Conservation (phyloP, 2,797 vertebrate genomes). For the Gouania willdenowi region DNA sequence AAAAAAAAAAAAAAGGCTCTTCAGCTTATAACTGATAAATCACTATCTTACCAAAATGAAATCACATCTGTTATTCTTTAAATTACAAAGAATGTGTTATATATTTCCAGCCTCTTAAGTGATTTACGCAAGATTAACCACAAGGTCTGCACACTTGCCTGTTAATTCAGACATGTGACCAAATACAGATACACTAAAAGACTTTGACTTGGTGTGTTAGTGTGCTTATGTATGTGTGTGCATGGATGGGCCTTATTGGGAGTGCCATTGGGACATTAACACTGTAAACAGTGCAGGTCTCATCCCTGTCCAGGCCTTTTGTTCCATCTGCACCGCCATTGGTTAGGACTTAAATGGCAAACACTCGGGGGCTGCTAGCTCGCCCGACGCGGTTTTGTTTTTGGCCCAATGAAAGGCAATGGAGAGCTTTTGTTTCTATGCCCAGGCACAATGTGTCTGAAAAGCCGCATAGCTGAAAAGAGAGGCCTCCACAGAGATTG, state of each 20-base stretch:
- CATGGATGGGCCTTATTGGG: constrained; percentile 48
- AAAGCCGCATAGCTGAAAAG: constrained; percentile 69
- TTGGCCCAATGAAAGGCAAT: constrained; percentile 68
- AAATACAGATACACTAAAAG: constrained; percentile 1
- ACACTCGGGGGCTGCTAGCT: constrained; percentile 75
- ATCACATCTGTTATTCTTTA: too few species aligned
- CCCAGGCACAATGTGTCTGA: constrained; percentile 64
- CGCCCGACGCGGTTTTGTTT: constrained; percentile 74
- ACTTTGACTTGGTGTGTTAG: constrained; percentile 29
- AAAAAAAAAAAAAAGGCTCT: too few species aligned
- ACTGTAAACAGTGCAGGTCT: constrained; percentile 68
- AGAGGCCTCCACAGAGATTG: constrained; percentile 65
- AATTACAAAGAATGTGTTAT: too few species aligned
- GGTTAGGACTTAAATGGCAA: constrained; percentile 70
- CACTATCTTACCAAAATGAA: too few species aligned
- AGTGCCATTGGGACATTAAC: constrained; percentile 64
- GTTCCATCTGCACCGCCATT: constrained; percentile 65
- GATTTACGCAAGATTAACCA: too few species aligned
- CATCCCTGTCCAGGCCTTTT: constrained; percentile 60
- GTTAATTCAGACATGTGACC: constrained; percentile 20
- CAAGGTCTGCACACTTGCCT: constrained; percentile 13
- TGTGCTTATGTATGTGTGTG: constrained; percentile 31
- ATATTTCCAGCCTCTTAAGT: too few species aligned
- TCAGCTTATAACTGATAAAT: too few species aligned
- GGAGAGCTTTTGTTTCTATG: constrained; percentile 74